Conservation (phyloP, 2,888 invertebrate species). For the Parnassius mnemosyne region DNA sequence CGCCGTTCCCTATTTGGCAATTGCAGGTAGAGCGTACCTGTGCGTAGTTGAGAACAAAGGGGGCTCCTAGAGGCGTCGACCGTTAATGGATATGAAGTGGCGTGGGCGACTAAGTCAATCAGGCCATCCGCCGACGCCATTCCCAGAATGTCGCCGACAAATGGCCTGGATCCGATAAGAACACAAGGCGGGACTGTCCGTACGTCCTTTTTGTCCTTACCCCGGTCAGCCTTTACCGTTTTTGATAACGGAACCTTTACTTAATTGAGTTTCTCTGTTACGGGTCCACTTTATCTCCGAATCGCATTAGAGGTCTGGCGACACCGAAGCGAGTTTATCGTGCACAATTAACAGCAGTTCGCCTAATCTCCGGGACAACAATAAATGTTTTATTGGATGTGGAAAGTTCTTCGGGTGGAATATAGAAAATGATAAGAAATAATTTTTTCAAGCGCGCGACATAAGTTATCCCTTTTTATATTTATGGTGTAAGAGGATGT, state of each 20-base stretch:
- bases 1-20: slow-evolving; percentile 48
- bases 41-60: slow-evolving; percentile 71
- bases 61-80: slow-evolving; percentile 67
- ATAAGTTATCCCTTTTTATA: neutral
- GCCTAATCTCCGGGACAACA: slow-evolving; percentile 43
- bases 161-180: slow-evolving; percentile 68
- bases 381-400: slow-evolving; percentile 44
- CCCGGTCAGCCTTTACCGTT: slow-evolving; percentile 46
- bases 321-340: slow-evolving; percentile 28
- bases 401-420: slow-evolving; percentile 25
- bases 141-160: slow-evolving; percentile 77
- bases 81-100: slow-evolving; percentile 67
- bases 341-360: slow-evolving; percentile 25
- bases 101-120: slow-evolving; percentile 78
- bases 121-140: slow-evolving; percentile 73
- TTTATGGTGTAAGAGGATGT: too few relatives aligned
- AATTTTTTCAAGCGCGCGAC: neutral
- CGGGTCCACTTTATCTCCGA: slow-evolving; percentile 60
- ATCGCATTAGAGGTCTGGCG: slow-evolving; percentile 58
- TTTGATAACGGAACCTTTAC: slow-evolving; percentile 69
- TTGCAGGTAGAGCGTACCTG: slow-evolving; percentile 72
- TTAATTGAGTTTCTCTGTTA: slow-evolving; percentile 77
- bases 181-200: slow-evolving; percentile 53
- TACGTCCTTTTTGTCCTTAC: slow-evolving; percentile 53
- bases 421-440: slow-evolving; percentile 20